These are phyloP conservation scores for Porites australiensis DNA, from an alignment of 64 coral and sea anemone species.

Conservation along the genomic window DNA sequence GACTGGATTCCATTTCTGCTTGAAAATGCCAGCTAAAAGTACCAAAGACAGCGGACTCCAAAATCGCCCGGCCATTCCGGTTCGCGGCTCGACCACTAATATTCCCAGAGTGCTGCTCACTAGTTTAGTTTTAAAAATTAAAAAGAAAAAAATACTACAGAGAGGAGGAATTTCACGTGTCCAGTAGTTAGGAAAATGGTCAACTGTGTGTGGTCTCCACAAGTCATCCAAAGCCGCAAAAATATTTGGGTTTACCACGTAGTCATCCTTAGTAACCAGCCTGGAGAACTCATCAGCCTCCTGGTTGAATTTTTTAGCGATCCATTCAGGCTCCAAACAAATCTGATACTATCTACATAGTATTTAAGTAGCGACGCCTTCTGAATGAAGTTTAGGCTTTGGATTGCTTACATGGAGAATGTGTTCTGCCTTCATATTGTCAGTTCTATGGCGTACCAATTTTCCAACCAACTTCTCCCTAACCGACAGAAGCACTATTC, in stretches of 20 bases:
- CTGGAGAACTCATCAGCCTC: slow-evolving; percentile 10
- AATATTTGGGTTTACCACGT: slow-evolving; percentile 22
- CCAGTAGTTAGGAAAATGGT: background rate
- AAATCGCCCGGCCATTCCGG: background rate
- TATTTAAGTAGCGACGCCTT: background rate
- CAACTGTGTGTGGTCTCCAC: slow-evolving; percentile 43
- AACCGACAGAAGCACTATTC: slow-evolving; percentile 3
- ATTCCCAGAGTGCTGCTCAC: too few species aligned
- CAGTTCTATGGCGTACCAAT: slow-evolving; percentile 12
- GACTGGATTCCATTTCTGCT: too few species aligned
- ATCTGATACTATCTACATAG: slow-evolving; percentile 8
- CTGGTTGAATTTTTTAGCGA: background rate
- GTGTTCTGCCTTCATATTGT: background rate
- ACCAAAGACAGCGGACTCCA: background rate
- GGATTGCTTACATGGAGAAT: slow-evolving; percentile 8
- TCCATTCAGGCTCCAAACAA: slow-evolving; percentile 2
- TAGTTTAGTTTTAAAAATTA: too few species aligned
- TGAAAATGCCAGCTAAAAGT: too few species aligned
- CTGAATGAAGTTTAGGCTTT: background rate
- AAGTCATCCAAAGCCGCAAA: background rate
- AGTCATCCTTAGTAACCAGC: slow-evolving; percentile 1
- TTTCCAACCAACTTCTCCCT: background rate
- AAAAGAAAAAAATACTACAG: background rate
- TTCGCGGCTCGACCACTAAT: too few species aligned
- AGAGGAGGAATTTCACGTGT: slow-evolving; percentile 30